These are phyloP conservation scores for Heliocidaris erythrogramma DNA, from an alignment of 35 echinoderm and acorn worm species.

Conservation along the genomic window DNA sequence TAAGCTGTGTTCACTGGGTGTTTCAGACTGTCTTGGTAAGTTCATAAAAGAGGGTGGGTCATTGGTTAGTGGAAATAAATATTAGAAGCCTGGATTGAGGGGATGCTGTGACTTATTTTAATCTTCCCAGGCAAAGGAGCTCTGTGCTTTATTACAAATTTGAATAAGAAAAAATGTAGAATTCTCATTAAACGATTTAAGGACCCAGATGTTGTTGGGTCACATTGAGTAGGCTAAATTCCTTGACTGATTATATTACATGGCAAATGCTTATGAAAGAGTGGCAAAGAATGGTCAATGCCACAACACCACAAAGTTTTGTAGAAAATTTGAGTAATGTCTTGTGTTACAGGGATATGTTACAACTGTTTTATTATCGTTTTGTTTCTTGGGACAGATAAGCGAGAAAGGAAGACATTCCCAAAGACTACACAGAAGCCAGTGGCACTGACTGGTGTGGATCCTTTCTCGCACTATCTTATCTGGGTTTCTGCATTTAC, in stretches of 20 bases:
- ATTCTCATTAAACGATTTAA: no score
- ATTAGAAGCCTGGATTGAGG: background rate
- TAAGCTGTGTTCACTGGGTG: background rate
- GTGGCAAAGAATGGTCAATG: background rate
- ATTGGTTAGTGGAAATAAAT: background rate
- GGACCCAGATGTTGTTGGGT: no score
- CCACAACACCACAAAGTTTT: background rate
- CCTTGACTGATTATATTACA: no score
- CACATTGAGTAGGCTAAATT: no score
- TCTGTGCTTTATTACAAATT: no score
- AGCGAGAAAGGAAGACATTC: background rate
- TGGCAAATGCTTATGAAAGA: no score
- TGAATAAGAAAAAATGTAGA: no score
- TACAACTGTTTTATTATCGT: background rate
- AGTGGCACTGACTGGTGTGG: background rate
- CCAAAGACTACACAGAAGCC: background rate
- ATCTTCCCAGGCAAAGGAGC: no score
- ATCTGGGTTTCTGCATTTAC: conserved; percentile 16
- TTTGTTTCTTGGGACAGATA: background rate
- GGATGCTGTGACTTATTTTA: background rate
- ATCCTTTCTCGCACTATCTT: conserved; percentile 17
- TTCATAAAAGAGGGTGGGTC: background rate
- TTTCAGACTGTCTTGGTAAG: background rate
- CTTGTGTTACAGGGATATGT: background rate
- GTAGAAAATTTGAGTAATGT: background rate